A percentile compares a stretch with the other conserved stretches of the same genome.
These are phyloP conservation scores for Eristalinus aeneus DNA, from an alignment of 2,888 invertebrate genomes.

Conservation along the genomic window DNA sequence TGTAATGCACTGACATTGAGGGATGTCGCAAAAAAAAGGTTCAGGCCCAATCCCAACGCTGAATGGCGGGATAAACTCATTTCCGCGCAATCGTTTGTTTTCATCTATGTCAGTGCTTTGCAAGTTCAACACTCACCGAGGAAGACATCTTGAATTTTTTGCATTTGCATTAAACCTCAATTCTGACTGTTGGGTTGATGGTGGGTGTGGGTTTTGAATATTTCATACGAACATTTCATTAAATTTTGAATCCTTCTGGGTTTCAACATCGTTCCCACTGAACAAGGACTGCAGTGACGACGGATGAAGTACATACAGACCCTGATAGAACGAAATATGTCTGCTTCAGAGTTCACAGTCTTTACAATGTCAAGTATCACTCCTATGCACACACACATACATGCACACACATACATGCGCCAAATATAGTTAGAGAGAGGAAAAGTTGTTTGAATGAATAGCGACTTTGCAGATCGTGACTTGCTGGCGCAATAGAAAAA, in stretches of 20 bases:
- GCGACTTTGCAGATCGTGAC: slow-evolving; percentile 20
- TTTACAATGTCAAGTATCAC: slow-evolving; percentile 63
- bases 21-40: background rate
- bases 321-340: background rate
- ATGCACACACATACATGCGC: background rate
- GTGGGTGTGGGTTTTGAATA: slow-evolving; percentile 26
- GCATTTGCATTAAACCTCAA: slow-evolving; percentile 19
- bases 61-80: background rate
- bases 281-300: background rate
- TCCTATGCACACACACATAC: background rate
- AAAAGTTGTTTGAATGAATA: slow-evolving; percentile 5
- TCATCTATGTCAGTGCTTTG: background rate
- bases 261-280: slow-evolving; percentile 8
- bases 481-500: background rate
- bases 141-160: slow-evolving; percentile 13
- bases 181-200: slow-evolving; percentile 28
- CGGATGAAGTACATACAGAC: background rate
- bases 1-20: background rate
- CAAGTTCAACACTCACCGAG: slow-evolving; percentile 36
- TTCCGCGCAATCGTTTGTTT: background rate
- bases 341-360: slow-evolving; percentile 60
- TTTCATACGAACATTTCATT: slow-evolving; percentile 35
- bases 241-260: slow-evolving; percentile 39
- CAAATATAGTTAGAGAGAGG: too few relatives aligned
- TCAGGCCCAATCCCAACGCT: too few relatives aligned